Evolutionary conservation across 2,113 vertebrate genomes (phyloP), one percentile per base, ranked within the genome.

Genomic region (Podarcis cretensis): DNA sequence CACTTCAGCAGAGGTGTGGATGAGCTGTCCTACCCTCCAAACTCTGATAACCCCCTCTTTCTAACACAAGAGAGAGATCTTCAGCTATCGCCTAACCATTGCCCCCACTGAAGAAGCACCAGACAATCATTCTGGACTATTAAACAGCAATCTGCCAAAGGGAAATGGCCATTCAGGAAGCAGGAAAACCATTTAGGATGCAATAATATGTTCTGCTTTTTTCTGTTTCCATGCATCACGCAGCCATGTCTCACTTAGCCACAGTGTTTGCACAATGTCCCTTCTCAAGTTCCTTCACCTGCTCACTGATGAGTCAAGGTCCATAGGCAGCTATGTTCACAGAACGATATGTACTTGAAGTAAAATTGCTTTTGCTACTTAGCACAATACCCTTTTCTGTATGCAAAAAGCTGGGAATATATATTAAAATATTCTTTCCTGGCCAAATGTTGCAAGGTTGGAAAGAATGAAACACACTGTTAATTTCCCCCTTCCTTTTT

Each of bases 281-380:
- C 3, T 7, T 8, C 77, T 2, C 48, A 54, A 54, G 73, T 88
- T 21, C 12, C 81, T 71, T 69, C 57, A 48, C 83, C 30, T 81
- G 3, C 84, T 77, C 85, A 69, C 7, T 82, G 37, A 5, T 0
- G 12, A 75, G 12, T 12, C 32, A 37, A 74, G 14, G 0, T 68
- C 30, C 86, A 86, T 3, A 16, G 0, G 37, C 4, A 10, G 23
- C 12, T 0, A 30, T 10, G 10, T 80, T 40, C 0, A 0, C 2
- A 1, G 8, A 48, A 6, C 13, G 21, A 5, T n/a, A 37, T 37
- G 3, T n/a, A 16, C 0, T 74, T 30, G 35, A 89, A 59, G 66
- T 4, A 88, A 59, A 69, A 77, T 83, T 87, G 71, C 21, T 3
- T 21, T 83, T 68, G 27, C 43, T 68, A 12, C 2, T 14, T 20